These are phyloP conservation scores for Nematopogon swammerdamellus DNA, from an alignment of 2,888 invertebrate genomes.

Conservation along the genomic window DNA sequence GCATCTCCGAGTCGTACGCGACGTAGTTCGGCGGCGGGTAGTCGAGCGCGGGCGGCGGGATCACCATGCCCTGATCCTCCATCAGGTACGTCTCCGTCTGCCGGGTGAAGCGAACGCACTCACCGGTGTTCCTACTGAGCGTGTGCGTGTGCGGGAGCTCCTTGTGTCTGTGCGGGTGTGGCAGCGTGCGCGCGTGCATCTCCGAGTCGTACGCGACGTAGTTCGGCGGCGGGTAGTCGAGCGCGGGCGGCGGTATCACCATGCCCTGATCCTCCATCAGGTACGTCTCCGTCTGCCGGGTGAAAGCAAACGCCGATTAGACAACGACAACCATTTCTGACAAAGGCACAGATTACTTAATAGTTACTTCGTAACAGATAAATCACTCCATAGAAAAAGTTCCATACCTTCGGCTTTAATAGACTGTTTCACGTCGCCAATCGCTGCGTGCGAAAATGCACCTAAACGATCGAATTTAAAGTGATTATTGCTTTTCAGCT, in stretches of 20 bases:
- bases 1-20: conserved; percentile 42
- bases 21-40: conserved; percentile 57
- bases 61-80: conserved; percentile 45
- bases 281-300: conserved; percentile 60
- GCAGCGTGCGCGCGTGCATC: conserved; percentile 35
- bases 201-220: conserved; percentile 30
- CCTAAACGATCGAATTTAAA: too few relatives aligned
- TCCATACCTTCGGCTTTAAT: too few relatives aligned
- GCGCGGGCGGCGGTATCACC: conserved; percentile 60
- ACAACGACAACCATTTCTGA: too few relatives aligned
- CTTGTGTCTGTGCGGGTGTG: too few relatives aligned
- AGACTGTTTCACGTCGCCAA: too few relatives aligned
- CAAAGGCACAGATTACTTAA: too few relatives aligned
- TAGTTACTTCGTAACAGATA: too few relatives aligned
- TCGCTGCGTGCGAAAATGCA: too few relatives aligned
- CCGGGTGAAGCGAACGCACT: too few relatives aligned
- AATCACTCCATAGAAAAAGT: too few relatives aligned
- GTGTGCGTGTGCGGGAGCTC: conserved; percentile 28
- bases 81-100: conserved; percentile 59
- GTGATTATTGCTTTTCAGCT: too few relatives aligned
- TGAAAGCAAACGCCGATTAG: too few relatives aligned
- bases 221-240: conserved; percentile 61
- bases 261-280: conserved; percentile 49
- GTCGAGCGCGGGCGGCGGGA: conserved; percentile 65
- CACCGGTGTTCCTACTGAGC: conserved; percentile 53